These are phyloP conservation scores for Porites divaricata DNA, from an alignment of 92 coral and sea anemone genomes.

Conservation along the genomic window DNA sequence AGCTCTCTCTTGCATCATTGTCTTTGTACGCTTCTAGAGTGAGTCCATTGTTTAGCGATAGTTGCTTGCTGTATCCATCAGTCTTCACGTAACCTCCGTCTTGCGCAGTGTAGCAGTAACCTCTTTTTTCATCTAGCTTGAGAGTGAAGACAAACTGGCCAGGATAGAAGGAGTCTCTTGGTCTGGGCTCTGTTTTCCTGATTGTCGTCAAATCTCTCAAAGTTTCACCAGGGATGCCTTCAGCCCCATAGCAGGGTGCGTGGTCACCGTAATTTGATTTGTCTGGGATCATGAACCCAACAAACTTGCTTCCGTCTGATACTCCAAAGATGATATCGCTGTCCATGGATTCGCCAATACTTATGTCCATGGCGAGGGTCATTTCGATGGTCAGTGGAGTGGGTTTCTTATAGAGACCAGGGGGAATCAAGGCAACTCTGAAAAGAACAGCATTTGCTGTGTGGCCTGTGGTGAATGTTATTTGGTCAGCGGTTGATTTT, in stretches of 20 bases:
- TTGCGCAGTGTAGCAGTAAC: constrained; percentile 34
- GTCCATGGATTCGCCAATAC: background rate
- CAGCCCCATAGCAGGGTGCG: constrained; percentile 16
- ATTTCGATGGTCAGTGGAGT: constrained; percentile 49
- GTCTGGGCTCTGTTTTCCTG: background rate
- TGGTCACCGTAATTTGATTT: background rate
- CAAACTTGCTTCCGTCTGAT: constrained; percentile 30
- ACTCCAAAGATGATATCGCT: constrained; percentile 26
- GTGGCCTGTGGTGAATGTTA: constrained; percentile 21
- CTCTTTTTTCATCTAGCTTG: constrained; percentile 32
- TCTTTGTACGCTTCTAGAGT: constrained; percentile 17
- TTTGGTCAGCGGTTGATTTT: constrained; percentile 10
- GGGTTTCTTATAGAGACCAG: background rate
- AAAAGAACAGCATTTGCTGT: background rate
- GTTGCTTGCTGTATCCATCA: constrained; percentile 17
- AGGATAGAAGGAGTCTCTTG: background rate
- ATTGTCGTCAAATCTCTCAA: background rate
- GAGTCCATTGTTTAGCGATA: constrained; percentile 30
- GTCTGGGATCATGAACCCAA: constrained; percentile 25
- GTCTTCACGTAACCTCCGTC: constrained; percentile 38
- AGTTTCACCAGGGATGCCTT: constrained; percentile 16
- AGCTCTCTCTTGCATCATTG: background rate
- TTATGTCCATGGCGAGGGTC: constrained; percentile 9
- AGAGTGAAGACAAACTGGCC: constrained; percentile 12
- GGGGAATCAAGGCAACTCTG: constrained; percentile 17